Evolutionary conservation across 2,113 vertebrate genomes (phyloP), one percentile per base, ranked within the genome.

Genomic region (Narcine bancroftii): DNA sequence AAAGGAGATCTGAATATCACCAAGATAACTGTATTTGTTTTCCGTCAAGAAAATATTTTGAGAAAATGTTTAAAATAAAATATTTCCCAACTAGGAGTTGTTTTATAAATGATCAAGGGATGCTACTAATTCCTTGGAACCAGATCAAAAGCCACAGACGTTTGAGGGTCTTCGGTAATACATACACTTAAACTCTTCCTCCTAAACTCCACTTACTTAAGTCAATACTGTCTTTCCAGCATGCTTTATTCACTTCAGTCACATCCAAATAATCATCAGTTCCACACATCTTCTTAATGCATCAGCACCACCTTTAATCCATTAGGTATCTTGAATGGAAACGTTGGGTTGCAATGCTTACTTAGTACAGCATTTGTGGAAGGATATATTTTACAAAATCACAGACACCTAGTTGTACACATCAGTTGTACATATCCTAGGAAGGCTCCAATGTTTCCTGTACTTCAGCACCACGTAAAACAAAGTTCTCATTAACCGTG

Each of bases 41-140:
- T 94, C 92, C 93, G 92, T 91, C 73, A 72, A 94, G 92, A 92
- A 79, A 75, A 45, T 1, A 42, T 93, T 93, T 69, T 94, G 92
- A 0, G 39, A 92, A 77, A 92, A 94, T 45, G 42, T 66, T 91
- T 47, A 91, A 93, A 93, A 93, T 53, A 93, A 76, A 92, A 83
- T 53, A 9, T 92, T 94, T 95, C 93, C 92, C 92, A 92, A 94
- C 21, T 45, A 91, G 71, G 65, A 66, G 42, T 91, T 13, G 42
- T 71, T 91, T 47, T 94, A 94, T 66, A 93, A 93, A 93, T 93
- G 0, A 0, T 92, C 0, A 0, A 92, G 93, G 89, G 63, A 94
- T 94, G 29, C 47, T 50, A 9, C 93, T 1, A 94, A 94, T 93
- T 87, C 0, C 0, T 89, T 93, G 95, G 93, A 93, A 63, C 83